These are phyloP conservation scores for Drosophila eohydei DNA, from an alignment of 2,888 invertebrate genomes.

Conservation along the genomic window DNA sequence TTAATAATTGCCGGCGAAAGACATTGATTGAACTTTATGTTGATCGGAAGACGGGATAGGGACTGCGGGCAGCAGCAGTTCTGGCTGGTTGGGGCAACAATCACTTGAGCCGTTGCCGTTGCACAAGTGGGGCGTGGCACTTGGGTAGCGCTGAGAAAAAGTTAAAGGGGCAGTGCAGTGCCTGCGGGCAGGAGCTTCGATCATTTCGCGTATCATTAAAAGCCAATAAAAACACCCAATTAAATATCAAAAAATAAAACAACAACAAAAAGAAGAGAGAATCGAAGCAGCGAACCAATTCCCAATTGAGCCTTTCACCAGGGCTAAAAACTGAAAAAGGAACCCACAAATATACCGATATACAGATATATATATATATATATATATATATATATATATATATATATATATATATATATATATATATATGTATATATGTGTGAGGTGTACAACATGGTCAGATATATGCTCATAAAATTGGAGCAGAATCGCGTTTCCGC, in stretches of 20 bases:
- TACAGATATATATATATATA: not conserved
- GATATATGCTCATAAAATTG: constrained; percentile 40
- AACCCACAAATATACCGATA: not conserved
- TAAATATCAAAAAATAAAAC: constrained; percentile 60
- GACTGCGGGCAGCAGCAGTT: constrained; percentile 17
- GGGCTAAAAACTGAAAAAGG: constrained; percentile 16
- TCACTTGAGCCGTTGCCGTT: constrained; percentile 56
- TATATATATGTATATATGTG: not conserved
- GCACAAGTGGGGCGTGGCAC: constrained; percentile 60
- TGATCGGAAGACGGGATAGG: constrained; percentile 46
- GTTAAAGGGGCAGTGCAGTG: constrained; percentile 48
- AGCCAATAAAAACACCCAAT: constrained; percentile 80
- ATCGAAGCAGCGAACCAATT: constrained; percentile 67
- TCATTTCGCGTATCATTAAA: constrained; percentile 79
- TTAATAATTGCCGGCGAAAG: constrained; percentile 58
- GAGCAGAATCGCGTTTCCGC: constrained; percentile 55
- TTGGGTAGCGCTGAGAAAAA: constrained; percentile 35
- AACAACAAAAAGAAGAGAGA: constrained; percentile 26
- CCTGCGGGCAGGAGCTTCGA: constrained; percentile 72
- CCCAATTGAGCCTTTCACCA: constrained; percentile 79
- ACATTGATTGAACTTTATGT: constrained; percentile 74
- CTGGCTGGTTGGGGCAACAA: constrained; percentile 71
- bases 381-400: not conserved
- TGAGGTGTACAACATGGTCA: constrained; percentile 17
- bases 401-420: not conserved